These are phyloP conservation scores for Drosophila kuntzei DNA, from an alignment of 2,888 invertebrate genomes.

Conservation along the genomic window DNA sequence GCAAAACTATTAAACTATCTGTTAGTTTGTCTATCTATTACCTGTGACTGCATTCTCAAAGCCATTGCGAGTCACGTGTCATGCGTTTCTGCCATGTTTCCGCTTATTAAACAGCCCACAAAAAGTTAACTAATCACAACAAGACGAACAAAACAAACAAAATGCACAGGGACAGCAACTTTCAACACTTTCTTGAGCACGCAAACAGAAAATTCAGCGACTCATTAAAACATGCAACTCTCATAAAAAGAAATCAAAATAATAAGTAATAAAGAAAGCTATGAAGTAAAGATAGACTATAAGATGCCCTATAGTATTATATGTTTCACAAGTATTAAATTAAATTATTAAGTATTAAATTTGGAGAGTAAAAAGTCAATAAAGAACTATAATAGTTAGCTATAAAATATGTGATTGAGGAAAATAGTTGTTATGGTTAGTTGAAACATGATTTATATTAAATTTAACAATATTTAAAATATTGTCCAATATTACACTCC, in stretches of 20 bases:
- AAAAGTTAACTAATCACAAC: conserved; percentile 43
- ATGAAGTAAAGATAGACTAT: neutral
- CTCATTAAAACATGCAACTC: conserved; percentile 65
- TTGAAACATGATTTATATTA: too few relatives aligned
- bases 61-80: conserved; percentile 18
- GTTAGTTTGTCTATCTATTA: conserved; percentile 7
- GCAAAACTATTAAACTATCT: conserved; percentile 18
- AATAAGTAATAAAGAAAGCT: conserved; percentile 17
- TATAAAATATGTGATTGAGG: too few relatives aligned
- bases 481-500: too few relatives aligned
- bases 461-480: too few relatives aligned
- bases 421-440: too few relatives aligned
- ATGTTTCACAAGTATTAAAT: neutral
- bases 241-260: conserved; percentile 41
- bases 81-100: conserved; percentile 45
- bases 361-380: too few relatives aligned
- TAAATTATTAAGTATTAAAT: too few relatives aligned
- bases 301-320: conserved; percentile 2
- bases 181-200: conserved; percentile 73
- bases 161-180: conserved; percentile 40
- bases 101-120: conserved; percentile 63
- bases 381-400: too few relatives aligned
- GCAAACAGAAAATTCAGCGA: conserved; percentile 46
- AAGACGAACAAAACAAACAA: conserved; percentile 15
- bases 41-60: conserved; percentile 40